Conservation (phyloP, 2,113 vertebrate species). For the cat (Felis catus) region F.catus_Fca126_mat1.0 CM031417.1:77614501-77615000, state of each 20-base stretch:
- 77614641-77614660: too few species aligned
- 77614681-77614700: too few species aligned
- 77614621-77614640: not conserved
- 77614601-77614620: not conserved
- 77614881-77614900: not conserved
- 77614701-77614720: too few species aligned
- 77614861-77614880: not conserved
- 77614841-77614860: not conserved
- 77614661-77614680: too few species aligned
- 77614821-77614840: too few species aligned
- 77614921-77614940: not conserved
- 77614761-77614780: too few species aligned
- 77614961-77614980: not conserved
- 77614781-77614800: too few species aligned
- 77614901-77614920: not conserved
- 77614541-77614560: not conserved
- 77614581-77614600: not conserved
- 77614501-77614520: not conserved
- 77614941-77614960: not conserved
- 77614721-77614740: too few species aligned
- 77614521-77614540: not conserved
- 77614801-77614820: too few species aligned
- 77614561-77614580: not conserved
- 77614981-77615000: not conserved
- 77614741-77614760: too few species aligned